A percentile compares a stretch with the other conserved stretches of the same genome.
Evolutionary conservation across 2,113 vertebrate species (phyloP).

Genomic region (Odocoileus virginianus): DNA sequence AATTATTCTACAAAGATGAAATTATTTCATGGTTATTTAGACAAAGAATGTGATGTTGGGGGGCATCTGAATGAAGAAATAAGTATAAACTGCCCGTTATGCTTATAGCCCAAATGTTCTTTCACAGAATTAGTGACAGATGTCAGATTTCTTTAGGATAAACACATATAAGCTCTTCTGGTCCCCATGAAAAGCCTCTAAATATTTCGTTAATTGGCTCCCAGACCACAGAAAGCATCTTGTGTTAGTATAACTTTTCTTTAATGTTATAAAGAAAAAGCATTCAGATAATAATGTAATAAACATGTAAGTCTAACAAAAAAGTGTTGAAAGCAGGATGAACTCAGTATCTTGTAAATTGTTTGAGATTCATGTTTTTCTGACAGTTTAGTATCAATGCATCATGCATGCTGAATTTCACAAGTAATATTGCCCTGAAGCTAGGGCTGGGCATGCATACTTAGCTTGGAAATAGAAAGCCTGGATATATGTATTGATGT

Average conservation of each 20-base stretch:
- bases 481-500: background rate
- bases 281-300: background rate
- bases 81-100: background rate
- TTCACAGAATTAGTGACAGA: background rate
- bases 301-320: background rate
- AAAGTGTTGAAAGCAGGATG: background rate
- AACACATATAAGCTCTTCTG: background rate
- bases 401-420: background rate
- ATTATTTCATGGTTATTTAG: background rate
- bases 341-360: fast-evolving
- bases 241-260: background rate
- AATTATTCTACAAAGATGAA: background rate
- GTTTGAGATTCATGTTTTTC: background rate
- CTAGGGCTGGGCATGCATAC: background rate
- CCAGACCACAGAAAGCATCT: background rate
- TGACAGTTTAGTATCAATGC: fast-evolving
- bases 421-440: conserved; percentile 39
- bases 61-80: background rate
- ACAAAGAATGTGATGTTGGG: background rate
- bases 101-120: background rate
- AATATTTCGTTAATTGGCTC: background rate
- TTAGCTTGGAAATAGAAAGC: background rate
- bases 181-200: background rate
- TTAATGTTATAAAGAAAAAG: background rate
- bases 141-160: background rate